phyloP scores from a whole-genome alignment of 1,140 invertebrate genomes.

The Phymastichus coffea region DNA sequence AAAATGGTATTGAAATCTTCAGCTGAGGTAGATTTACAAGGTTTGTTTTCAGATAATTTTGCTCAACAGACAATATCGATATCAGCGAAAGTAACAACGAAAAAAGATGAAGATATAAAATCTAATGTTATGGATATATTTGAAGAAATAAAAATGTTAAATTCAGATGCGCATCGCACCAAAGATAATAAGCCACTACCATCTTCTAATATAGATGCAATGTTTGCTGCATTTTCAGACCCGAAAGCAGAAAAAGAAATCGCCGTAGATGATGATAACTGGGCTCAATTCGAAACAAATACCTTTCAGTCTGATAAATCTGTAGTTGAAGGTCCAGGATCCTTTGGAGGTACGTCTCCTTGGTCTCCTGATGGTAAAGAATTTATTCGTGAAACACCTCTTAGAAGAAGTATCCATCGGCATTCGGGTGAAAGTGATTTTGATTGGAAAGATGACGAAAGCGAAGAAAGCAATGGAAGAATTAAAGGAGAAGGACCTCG shows the following conservation, averaged over 20 bases:
- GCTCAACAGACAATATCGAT: slow-evolving; percentile 26
- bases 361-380: slow-evolving; percentile 79
- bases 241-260: slow-evolving; percentile 38
- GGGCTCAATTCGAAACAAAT: slow-evolving; percentile 57
- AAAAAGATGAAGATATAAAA: slow-evolving; percentile 40
- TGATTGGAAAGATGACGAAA: slow-evolving; percentile 54
- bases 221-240: slow-evolving; percentile 45
- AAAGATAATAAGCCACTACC: slow-evolving; percentile 27
- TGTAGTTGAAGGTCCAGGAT: slow-evolving; percentile 49
- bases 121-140: slow-evolving; percentile 46
- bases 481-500: slow-evolving; percentile 36
- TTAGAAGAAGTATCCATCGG: slow-evolving; percentile 39
- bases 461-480: slow-evolving; percentile 50
- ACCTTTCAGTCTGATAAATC: slow-evolving; percentile 47
- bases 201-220: slow-evolving; percentile 44
- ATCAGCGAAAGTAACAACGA: slow-evolving; percentile 28
- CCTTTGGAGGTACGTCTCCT: slow-evolving; percentile 63
- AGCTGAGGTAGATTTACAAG: slow-evolving; percentile 46
- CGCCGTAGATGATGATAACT: slow-evolving; percentile 48
- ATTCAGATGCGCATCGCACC: slow-evolving; percentile 27
- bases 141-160: slow-evolving; percentile 53
- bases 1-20: slow-evolving; percentile 28
- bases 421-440: slow-evolving; percentile 55
- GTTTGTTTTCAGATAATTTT: slow-evolving; percentile 46
- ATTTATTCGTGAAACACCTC: slow-evolving; percentile 53